A percentile compares a stretch with the other conserved stretches of the same genome.
These are phyloP conservation scores for Archaeoteleia sp. DNA, from an alignment of 2,888 invertebrate species.

Conservation along the genomic window DNA sequence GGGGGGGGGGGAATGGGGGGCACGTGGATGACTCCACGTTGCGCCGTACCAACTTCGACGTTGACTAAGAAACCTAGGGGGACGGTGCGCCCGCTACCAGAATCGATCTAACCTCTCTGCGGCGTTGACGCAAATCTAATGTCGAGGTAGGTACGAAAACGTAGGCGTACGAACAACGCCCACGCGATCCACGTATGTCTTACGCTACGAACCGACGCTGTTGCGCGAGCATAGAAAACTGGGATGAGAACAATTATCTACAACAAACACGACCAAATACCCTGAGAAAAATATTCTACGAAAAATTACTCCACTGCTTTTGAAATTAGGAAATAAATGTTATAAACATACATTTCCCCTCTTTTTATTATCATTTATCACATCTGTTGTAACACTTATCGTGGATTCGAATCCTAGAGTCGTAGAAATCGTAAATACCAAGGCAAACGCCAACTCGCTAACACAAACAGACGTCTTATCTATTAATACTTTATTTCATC, in stretches of 20 bases:
- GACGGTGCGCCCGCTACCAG: slow-evolving; percentile 56
- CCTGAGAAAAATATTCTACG: too few species aligned
- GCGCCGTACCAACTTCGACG: slow-evolving; percentile 50
- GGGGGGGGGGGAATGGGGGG: slow-evolving; percentile 38
- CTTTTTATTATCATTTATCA: too few species aligned
- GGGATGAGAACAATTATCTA: not conserved
- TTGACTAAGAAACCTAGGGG: slow-evolving; percentile 56
- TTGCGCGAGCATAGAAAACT: not conserved
- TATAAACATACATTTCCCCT: too few species aligned
- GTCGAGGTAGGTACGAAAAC: slow-evolving; percentile 55
- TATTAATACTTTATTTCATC: too few species aligned
- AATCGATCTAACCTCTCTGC: slow-evolving; percentile 57
- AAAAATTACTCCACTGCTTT: too few species aligned
- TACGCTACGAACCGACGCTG: slow-evolving; percentile 12
- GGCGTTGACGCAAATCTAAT: slow-evolving; percentile 65
- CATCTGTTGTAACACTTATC: too few species aligned
- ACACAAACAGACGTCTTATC: too few species aligned
- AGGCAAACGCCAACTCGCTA: too few species aligned
- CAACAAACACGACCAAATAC: too few species aligned
- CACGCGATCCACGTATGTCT: slow-evolving; percentile 32
- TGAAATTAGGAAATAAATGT: too few species aligned
- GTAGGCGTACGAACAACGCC: slow-evolving; percentile 32
- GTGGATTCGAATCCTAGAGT: too few species aligned
- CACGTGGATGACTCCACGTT: slow-evolving; percentile 43
- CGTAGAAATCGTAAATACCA: too few species aligned